Conservation (phyloP, 2,888 invertebrate genomes). For the Diarsia rubi region DNA sequence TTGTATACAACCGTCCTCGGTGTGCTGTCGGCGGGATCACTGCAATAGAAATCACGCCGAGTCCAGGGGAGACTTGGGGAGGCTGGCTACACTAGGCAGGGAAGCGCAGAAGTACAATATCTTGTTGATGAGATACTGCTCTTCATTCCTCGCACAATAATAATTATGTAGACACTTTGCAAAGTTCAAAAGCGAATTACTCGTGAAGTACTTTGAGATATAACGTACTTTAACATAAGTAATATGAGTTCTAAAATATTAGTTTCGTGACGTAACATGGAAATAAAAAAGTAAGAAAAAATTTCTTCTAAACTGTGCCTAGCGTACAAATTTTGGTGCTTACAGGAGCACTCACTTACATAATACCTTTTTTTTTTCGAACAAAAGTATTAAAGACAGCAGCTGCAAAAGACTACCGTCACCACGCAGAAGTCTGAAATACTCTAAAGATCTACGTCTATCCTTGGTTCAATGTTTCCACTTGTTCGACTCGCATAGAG, state of each 20-base stretch:
- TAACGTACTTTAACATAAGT: no score
- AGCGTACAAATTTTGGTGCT: no score
- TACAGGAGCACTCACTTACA: neutral
- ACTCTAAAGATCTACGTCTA: neutral
- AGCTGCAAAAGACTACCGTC: neutral
- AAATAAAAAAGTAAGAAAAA: no score
- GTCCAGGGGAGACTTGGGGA: constrained; percentile 37
- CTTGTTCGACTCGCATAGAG: neutral
- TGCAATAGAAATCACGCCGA: constrained; percentile 60
- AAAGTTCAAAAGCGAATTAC: no score
- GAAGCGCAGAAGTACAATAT: constrained; percentile 22
- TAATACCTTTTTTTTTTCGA: neutral
- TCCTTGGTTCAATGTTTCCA: neutral
- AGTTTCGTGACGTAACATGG: no score
- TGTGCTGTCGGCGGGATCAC: constrained; percentile 51
- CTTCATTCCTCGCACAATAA: neutral
- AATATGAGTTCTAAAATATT: no score
- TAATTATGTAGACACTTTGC: no score
- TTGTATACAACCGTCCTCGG: constrained; percentile 52
- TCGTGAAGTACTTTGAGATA: no score
- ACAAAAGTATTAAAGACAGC: neutral
- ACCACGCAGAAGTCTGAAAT: neutral
- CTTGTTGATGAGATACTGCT: neutral
- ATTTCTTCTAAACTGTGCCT: no score
- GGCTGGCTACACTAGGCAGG: neutral